Evolutionary conservation across 2,113 vertebrate genomes (phyloP).

Genomic region (Agapornis roseicollis): DNA sequence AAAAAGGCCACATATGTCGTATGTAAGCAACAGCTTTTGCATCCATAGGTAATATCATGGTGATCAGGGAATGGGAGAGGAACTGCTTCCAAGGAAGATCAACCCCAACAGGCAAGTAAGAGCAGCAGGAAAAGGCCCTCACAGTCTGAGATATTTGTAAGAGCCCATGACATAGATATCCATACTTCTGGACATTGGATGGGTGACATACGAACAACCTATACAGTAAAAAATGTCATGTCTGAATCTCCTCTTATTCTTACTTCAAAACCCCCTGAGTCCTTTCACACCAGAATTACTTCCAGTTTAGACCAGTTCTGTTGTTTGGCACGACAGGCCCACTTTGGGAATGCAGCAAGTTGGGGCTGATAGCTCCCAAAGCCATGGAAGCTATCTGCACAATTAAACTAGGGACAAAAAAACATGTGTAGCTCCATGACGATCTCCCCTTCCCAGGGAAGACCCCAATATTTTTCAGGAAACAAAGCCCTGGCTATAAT

Average conservation of each 20-base stretch:
- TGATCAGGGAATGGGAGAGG: neutral
- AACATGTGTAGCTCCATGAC: neutral
- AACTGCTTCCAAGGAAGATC: neutral
- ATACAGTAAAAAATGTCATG: neutral
- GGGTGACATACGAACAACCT: neutral
- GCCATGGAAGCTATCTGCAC: neutral
- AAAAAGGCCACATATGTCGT: neutral
- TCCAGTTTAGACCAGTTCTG: neutral
- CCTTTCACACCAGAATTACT: neutral
- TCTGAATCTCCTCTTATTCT: neutral
- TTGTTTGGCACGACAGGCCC: neutral
- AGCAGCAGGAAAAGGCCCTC: neutral
- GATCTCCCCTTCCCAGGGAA: neutral
- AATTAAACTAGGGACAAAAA: neutral
- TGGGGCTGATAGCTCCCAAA: neutral
- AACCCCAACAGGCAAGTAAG: neutral
- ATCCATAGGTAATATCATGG: neutral
- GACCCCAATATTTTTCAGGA: neutral
- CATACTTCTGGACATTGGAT: accelerated
- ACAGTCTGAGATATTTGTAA: neutral
- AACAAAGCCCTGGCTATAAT: neutral
- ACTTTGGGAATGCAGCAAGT: neutral
- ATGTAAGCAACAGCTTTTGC: neutral
- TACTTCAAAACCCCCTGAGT: neutral
- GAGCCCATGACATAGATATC: neutral